Evolutionary conservation across 2,113 vertebrate genomes (phyloP).

Genomic region (Cryptotis parvus): DNA sequence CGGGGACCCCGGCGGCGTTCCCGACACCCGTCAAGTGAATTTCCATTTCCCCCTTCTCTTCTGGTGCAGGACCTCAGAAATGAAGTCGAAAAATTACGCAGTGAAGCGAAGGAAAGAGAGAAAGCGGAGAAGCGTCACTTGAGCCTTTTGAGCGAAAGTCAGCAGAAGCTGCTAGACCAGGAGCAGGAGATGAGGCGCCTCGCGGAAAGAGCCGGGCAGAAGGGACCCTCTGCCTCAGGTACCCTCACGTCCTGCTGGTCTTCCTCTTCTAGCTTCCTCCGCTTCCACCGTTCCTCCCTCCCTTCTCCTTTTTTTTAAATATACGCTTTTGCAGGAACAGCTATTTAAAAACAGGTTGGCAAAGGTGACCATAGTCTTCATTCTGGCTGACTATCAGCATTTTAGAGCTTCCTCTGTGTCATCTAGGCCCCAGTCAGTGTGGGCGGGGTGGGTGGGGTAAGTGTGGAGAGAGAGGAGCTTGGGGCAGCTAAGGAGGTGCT

Average conservation of each 20-base stretch:
- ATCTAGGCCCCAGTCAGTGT: not conserved
- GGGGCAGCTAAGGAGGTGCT: not conserved
- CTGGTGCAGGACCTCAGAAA: constrained; percentile 92
- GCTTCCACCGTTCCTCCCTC: too few species aligned
- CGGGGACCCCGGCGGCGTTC: too few species aligned
- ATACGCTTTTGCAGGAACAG: not conserved
- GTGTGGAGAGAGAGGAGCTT: not conserved
- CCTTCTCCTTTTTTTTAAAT: not conserved
- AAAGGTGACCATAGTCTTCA: not conserved
- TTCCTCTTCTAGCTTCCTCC: too few species aligned
- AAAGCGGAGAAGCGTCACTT: constrained; percentile 89
- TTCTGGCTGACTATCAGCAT: not conserved
- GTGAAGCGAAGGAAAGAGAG: constrained; percentile 91
- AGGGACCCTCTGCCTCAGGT: constrained; percentile 94
- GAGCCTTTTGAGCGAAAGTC: constrained; percentile 89
- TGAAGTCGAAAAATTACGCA: constrained; percentile 93
- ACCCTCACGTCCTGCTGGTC: too few species aligned
- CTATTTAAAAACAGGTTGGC: not conserved
- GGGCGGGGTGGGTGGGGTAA: not conserved
- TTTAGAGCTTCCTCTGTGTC: not conserved
- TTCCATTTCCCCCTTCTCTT: constrained; percentile 48
- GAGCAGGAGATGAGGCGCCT: constrained; percentile 90
- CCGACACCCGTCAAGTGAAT: constrained; percentile 56
- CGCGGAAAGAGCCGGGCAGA: constrained; percentile 88
- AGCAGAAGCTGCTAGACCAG: constrained; percentile 88